These are phyloP conservation scores for Acestrorhynchus altus DNA, from an alignment of 2,797 vertebrate genomes.

Conservation along the genomic window DNA sequence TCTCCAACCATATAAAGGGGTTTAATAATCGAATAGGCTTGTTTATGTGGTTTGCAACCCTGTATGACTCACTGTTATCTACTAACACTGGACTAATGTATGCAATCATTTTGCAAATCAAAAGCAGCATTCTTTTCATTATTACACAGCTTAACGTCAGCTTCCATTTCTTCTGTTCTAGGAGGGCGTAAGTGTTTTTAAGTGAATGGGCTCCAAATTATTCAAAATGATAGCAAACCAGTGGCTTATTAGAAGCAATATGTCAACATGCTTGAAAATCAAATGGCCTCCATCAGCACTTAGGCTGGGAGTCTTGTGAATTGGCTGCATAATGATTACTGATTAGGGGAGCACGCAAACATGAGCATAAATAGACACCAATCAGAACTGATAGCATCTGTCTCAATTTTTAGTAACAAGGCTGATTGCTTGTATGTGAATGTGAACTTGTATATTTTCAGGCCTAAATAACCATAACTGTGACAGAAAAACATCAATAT, in stretches of 20 bases:
- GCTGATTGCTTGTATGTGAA: neutral
- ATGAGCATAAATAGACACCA: neutral
- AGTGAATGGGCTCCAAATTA: neutral
- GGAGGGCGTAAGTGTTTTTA: neutral
- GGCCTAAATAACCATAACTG: neutral
- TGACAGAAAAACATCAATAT: neutral
- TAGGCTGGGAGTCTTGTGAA: neutral
- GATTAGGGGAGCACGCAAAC: neutral
- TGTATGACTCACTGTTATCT: too few species aligned
- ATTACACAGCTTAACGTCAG: too few species aligned
- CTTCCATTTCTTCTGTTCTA: too few species aligned
- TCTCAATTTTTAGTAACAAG: neutral
- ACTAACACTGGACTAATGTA: too few species aligned
- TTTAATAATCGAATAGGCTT: too few species aligned
- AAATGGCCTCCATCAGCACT: neutral
- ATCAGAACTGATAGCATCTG: neutral
- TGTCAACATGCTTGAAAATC: neutral
- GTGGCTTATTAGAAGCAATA: neutral
- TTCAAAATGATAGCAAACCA: neutral
- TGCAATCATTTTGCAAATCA: too few species aligned
- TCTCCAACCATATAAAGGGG: too few species aligned
- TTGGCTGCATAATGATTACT: neutral
- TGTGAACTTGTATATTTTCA: neutral
- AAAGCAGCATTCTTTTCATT: too few species aligned
- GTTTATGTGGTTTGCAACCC: too few species aligned